Conservation (phyloP, 2,113 vertebrate genomes). For the Hippocampus zosterae region DNA sequence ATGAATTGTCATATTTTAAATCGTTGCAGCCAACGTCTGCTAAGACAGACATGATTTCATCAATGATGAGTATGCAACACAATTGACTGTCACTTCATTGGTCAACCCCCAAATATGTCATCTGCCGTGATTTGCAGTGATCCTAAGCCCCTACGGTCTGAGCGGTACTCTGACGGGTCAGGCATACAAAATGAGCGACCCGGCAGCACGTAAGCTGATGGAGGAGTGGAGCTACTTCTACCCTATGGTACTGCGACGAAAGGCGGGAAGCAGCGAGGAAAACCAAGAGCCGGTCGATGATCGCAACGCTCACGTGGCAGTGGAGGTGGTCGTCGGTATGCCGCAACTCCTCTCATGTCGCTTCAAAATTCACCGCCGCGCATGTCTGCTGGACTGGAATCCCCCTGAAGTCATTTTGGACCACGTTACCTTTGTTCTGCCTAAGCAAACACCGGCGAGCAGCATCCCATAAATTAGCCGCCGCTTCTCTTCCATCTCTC, state of each 20-base stretch:
- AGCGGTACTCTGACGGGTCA: constrained; percentile 92
- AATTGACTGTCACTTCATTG: not conserved
- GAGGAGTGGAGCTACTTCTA: constrained; percentile 99
- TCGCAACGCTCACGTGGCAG: constrained; percentile 85
- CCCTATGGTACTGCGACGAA: constrained; percentile 85
- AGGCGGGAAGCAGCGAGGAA: constrained; percentile 60
- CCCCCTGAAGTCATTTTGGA: not conserved
- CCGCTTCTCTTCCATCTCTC: not conserved
- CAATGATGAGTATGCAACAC: not conserved
- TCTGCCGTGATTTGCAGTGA: constrained; percentile 69
- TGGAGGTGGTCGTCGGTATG: constrained; percentile 95
- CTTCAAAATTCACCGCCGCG: not conserved
- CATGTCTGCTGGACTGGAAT: not conserved
- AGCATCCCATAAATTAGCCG: not conserved
- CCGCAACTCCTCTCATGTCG: not conserved
- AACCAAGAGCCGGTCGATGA: constrained; percentile 77
- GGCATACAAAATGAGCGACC: constrained; percentile 92
- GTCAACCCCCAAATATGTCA: not conserved
- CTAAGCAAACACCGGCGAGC: not conserved
- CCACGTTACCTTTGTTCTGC: not conserved
- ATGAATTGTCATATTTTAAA: not conserved
- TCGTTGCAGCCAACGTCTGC: not conserved
- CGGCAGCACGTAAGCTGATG: constrained; percentile 87
- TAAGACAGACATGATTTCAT: not conserved
- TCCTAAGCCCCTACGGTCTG: constrained; percentile 92